Percentiles rank a stretch among this genome's conserved stretches.
phyloP scores from a whole-genome alignment of 2,113 vertebrate species.

The Nesoenas mayeri region DNA sequence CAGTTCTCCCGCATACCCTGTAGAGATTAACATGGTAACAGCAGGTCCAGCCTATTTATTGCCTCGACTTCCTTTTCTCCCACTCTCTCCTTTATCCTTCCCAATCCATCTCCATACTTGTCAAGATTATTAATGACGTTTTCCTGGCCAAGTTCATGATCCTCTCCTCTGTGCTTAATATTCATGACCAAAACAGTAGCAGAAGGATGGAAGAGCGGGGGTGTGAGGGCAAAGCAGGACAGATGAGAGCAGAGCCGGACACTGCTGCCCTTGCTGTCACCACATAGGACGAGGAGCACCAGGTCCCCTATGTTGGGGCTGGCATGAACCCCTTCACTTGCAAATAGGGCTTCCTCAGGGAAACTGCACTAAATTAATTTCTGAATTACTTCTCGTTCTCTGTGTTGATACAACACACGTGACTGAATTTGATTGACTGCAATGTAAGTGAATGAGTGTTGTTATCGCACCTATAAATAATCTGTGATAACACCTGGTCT shows the following conservation, averaged over 20 bases:
- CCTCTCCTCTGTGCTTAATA: slow-evolving; percentile 1
- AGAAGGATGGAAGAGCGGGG: background rate
- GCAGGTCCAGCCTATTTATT: slow-evolving; percentile 48
- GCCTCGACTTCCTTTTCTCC: slow-evolving; percentile 47
- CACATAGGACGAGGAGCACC: background rate
- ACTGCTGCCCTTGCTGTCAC: background rate
- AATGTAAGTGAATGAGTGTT: background rate
- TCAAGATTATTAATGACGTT: slow-evolving; percentile 30
- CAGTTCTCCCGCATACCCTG: background rate
- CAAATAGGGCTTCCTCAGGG: background rate
- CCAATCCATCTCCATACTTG: slow-evolving; percentile 34
- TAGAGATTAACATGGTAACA: slow-evolving; percentile 55
- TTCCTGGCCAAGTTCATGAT: background rate
- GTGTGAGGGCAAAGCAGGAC: background rate
- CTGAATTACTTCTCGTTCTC: background rate
- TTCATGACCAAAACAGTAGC: background rate
- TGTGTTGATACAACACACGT: background rate
- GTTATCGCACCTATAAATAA: background rate
- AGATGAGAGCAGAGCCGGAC: background rate
- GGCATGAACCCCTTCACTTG: background rate
- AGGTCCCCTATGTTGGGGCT: background rate
- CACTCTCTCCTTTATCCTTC: slow-evolving; percentile 60
- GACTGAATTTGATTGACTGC: background rate
- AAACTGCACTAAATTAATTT: background rate
- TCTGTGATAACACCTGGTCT: background rate